Conservation (phyloP, 2,113 vertebrate species). For the Lipotes vexillifer region DNA sequence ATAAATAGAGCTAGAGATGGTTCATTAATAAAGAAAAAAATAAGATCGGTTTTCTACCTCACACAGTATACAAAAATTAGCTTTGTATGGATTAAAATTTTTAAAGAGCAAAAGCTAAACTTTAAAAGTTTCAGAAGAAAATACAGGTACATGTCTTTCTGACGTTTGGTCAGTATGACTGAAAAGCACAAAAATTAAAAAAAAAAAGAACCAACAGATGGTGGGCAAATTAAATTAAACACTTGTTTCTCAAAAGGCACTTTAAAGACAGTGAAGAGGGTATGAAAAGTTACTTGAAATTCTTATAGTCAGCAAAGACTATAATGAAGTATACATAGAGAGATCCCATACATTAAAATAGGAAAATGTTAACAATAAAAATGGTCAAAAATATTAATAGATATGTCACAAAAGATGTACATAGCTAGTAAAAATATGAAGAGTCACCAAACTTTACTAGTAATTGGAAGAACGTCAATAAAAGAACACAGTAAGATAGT, state of each 20-base stretch:
- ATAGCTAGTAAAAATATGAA: not conserved
- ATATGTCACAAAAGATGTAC: not conserved
- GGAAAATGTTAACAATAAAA: not conserved
- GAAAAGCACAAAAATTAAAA: not conserved
- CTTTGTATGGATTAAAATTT: not conserved
- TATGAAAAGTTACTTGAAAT: not conserved
- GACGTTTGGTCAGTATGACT: not conserved
- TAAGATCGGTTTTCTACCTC: not conserved
- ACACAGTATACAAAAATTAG: not conserved
- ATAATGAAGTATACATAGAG: not conserved
- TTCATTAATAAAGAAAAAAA: not conserved
- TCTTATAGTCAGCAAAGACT: not conserved
- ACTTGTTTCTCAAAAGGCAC: not conserved
- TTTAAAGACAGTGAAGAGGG: not conserved
- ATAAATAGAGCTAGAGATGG: not conserved
- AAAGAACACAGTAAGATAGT: not conserved
- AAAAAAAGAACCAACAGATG: not conserved
- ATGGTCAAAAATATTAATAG: not conserved
- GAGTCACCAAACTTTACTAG: not conserved
- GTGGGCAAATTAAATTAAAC: not conserved
- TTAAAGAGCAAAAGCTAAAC: not conserved
- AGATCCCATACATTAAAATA: not conserved
- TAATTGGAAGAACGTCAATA: not conserved
- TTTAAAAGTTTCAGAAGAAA: not conserved
- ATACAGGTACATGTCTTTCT: not conserved